phyloP scores from a whole-genome alignment of 2,113 vertebrate genomes.

The Sphyrna mokarran region DNA sequence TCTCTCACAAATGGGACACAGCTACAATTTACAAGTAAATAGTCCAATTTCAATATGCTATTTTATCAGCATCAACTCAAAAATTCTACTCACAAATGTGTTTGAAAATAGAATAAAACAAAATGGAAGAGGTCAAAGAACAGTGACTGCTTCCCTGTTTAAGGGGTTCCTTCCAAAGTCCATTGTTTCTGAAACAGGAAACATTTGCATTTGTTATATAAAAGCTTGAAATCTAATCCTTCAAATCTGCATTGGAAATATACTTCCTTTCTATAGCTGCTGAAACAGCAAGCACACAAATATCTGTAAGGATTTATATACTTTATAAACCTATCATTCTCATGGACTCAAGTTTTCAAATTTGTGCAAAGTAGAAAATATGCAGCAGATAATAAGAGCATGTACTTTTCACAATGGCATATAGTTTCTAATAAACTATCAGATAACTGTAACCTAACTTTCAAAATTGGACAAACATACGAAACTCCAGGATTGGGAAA shows the following conservation, averaged over 20 bases:
- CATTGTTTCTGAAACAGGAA: background rate
- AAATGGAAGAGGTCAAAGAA: background rate
- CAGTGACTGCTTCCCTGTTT: too few species aligned
- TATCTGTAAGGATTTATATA: background rate
- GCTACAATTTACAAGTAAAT: background rate
- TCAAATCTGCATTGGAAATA: background rate
- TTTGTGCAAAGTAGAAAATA: background rate
- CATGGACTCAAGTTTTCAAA: background rate
- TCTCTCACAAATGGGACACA: background rate
- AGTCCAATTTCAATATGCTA: background rate
- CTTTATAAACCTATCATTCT: background rate
- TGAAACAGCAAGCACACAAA: background rate
- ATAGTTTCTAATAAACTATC: background rate
- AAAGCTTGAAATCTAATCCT: background rate
- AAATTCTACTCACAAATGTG: background rate
- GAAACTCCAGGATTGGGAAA: background rate
- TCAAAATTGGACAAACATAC: background rate
- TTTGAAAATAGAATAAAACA: background rate
- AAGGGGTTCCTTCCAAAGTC: background rate
- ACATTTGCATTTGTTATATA: background rate
- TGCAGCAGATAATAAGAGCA: background rate
- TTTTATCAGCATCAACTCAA: background rate
- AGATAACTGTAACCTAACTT: background rate
- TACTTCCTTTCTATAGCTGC: background rate
- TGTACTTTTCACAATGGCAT: background rate